These are phyloP conservation scores for Syrmaticus mikado DNA, from an alignment of 2,113 vertebrate genomes.

Conservation along the genomic window DNA sequence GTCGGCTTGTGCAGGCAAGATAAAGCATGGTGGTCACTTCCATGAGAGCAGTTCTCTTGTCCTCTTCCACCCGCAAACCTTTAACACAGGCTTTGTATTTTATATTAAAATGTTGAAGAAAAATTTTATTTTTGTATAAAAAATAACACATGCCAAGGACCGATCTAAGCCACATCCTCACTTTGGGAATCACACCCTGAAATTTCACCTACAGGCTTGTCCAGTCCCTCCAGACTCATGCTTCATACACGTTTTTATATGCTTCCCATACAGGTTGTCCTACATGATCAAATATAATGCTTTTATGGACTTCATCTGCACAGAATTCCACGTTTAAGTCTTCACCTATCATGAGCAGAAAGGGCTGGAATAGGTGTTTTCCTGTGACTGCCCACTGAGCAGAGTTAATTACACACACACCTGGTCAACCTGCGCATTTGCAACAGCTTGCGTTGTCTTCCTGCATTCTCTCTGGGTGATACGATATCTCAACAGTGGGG, in stretches of 20 bases:
- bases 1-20: background rate
- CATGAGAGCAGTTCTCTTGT: background rate
- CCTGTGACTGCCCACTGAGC: fast-evolving
- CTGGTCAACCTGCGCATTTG: background rate
- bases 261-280: too few relatives aligned
- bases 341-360: background rate
- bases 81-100: background rate
- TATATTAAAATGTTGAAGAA: background rate
- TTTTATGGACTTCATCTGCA: fast-evolving
- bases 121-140: background rate
- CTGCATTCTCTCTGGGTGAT: background rate
- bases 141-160: background rate
- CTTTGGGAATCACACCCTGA: background rate
- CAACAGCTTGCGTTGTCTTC: background rate
- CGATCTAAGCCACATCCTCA: background rate
- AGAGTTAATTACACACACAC: background rate
- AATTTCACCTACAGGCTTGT: fast-evolving
- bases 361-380: background rate
- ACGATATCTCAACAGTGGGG: too few relatives aligned
- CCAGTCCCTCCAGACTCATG: background rate
- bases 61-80: background rate
- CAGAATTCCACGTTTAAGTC: background rate
- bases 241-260: background rate
- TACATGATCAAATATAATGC: background rate
- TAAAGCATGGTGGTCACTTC: background rate